phyloP scores from a whole-genome alignment of 2,797 vertebrate species.

The Masticophis lateralis region DNA sequence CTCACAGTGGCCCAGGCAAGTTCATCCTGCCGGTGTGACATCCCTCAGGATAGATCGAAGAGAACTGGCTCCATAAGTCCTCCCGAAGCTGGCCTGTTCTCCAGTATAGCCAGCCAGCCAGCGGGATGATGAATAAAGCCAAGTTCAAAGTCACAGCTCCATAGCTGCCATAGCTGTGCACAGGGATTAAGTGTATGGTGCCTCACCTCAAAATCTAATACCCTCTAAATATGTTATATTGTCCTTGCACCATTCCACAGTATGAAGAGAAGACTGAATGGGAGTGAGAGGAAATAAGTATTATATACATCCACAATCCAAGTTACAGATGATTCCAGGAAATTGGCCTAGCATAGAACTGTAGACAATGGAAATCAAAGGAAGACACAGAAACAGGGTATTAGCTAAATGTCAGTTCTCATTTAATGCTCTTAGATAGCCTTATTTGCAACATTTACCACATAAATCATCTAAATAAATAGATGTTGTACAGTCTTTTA shows the following conservation, averaged over 20 bases:
- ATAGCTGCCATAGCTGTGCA: not conserved
- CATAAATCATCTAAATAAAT: conserved; percentile 83
- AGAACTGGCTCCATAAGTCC: too few species aligned
- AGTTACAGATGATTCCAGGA: not conserved
- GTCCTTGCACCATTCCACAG: not conserved
- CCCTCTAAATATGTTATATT: not conserved
- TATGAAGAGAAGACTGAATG: not conserved
- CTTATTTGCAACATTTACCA: conserved; percentile 75
- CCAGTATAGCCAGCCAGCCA: too few species aligned
- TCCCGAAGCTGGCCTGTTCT: too few species aligned
- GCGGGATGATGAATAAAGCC: too few species aligned
- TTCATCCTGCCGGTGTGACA: too few species aligned
- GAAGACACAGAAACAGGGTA: conserved; percentile 51
- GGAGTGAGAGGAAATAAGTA: not conserved
- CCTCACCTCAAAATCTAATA: not conserved
- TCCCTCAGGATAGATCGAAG: too few species aligned
- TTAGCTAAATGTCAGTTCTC: conserved; percentile 68
- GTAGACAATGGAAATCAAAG: conserved; percentile 38
- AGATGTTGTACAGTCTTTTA: conserved; percentile 79
- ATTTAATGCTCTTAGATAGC: conserved; percentile 74
- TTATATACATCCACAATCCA: not conserved
- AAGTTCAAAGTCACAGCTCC: too few species aligned
- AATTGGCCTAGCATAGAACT: conserved; percentile 7
- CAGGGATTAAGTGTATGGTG: not conserved
- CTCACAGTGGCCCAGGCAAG: too few species aligned